Conservation (phyloP, 2,888 invertebrate species). For the Hirtodrosophila alboralis region DNA sequence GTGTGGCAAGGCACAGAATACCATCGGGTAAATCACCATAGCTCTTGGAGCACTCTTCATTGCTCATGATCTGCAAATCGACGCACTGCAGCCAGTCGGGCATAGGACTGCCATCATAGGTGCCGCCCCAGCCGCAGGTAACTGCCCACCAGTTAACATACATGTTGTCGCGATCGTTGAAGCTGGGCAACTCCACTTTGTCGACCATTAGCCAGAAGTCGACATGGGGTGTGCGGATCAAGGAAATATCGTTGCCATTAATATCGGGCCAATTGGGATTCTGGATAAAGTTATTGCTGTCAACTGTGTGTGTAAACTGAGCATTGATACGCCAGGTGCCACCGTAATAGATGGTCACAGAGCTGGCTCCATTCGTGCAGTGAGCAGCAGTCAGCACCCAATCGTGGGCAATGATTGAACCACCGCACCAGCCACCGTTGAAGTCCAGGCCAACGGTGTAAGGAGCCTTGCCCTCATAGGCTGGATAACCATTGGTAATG, state of each 20-base stretch:
- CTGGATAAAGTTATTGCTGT: conserved; percentile 54
- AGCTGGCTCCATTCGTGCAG: conserved; percentile 41
- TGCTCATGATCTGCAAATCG: conserved; percentile 77
- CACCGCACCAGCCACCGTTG: conserved; percentile 67
- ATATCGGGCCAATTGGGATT: conserved; percentile 37
- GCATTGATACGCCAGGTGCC: conserved; percentile 63
- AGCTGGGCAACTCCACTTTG: conserved; percentile 54
- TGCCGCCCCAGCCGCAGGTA: conserved; percentile 84
- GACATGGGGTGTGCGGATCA: conserved; percentile 66
- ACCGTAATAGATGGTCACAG: conserved; percentile 61
- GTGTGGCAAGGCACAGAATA: conserved; percentile 46
- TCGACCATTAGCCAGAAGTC: conserved; percentile 41
- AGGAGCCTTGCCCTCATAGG: conserved; percentile 67
- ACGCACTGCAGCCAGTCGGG: conserved; percentile 80
- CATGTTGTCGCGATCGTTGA: conserved; percentile 57
- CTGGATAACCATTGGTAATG: conserved; percentile 73
- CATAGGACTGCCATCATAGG: conserved; percentile 50
- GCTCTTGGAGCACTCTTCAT: conserved; percentile 80
- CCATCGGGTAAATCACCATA: conserved; percentile 70
- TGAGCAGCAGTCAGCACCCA: conserved; percentile 69
- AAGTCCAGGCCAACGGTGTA: conserved; percentile 75
- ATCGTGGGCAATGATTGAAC: conserved; percentile 58
- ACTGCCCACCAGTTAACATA: conserved; percentile 64
- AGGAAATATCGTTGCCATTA: conserved; percentile 66
- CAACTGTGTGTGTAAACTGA: conserved; percentile 55